Conservation (phyloP, 2,888 invertebrate species). For the Odiellus spinosus region DNA sequence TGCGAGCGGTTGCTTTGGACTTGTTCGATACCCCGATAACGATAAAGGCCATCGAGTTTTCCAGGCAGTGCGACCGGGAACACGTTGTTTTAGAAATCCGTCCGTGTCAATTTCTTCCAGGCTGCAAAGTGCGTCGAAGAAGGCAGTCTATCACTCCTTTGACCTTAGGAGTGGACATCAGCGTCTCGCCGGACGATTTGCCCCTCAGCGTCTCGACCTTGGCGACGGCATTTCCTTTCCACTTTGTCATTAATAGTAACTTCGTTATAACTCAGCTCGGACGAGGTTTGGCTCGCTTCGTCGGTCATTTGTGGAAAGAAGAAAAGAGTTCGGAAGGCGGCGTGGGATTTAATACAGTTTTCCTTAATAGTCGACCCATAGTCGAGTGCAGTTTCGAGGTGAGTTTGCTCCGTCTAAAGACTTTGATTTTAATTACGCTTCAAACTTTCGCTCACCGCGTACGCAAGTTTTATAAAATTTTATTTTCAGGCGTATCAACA, state of each 20-base stretch:
- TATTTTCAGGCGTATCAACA: too few relatives aligned
- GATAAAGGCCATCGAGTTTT: slow-evolving; percentile 3
- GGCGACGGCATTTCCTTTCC: slow-evolving; percentile 22
- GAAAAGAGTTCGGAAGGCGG: slow-evolving; percentile 11
- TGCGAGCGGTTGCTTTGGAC: slow-evolving; percentile 14
- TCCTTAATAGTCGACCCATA: slow-evolving; percentile 17
- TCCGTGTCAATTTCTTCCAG: background rate
- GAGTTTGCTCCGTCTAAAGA: slow-evolving; percentile 14
- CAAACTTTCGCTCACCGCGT: too few relatives aligned
- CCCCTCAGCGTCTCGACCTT: slow-evolving; percentile 14
- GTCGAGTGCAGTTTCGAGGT: slow-evolving; percentile 21
- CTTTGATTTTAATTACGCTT: too few relatives aligned
- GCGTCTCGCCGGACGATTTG: slow-evolving; percentile 13
- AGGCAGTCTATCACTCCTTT: slow-evolving; percentile 3
- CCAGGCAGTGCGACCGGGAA: background rate
- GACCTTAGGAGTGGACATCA: slow-evolving; percentile 1
- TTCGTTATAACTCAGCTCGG: slow-evolving; percentile 16
- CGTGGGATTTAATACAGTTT: slow-evolving; percentile 17
- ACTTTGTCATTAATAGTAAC: slow-evolving; percentile 19
- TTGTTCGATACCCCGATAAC: slow-evolving; percentile 19
- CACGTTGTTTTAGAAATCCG: slow-evolving; percentile 13
- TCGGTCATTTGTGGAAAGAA: slow-evolving; percentile 2
- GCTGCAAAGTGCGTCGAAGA: background rate
- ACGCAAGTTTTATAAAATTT: too few relatives aligned
- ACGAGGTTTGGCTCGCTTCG: slow-evolving; percentile 8